Evolutionary conservation across 2,888 invertebrate species (phyloP).

Genomic region (Vesta saturnalis): DNA sequence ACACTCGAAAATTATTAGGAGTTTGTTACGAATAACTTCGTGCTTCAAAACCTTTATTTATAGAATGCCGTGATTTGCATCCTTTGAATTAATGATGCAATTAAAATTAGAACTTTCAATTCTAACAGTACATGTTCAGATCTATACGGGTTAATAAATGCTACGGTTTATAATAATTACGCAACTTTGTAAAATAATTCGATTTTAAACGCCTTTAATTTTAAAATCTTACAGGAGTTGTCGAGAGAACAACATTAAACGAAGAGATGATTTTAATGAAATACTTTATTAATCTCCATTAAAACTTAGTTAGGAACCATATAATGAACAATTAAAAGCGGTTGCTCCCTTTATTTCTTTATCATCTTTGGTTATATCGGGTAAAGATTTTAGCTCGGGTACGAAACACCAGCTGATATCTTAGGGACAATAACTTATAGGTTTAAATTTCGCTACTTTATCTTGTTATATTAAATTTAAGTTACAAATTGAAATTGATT

Average conservation of each 20-base stretch:
- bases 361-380: constrained; percentile 11
- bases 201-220: constrained; percentile 12
- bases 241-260: constrained; percentile 23
- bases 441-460: too few species aligned
- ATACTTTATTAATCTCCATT: constrained; percentile 54
- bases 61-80: constrained; percentile 20
- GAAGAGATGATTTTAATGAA: constrained; percentile 49
- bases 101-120: constrained; percentile 18
- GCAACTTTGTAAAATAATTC: constrained; percentile 17
- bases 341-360: constrained; percentile 29
- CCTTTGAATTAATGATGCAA: constrained; percentile 18
- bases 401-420: constrained; percentile 7
- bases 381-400: constrained; percentile 8
- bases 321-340: constrained; percentile 54
- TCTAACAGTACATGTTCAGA: neutral
- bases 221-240: constrained; percentile 20
- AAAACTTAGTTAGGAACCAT: constrained; percentile 53
- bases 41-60: constrained; percentile 13
- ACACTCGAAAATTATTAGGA: constrained; percentile 20
- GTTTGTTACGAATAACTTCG: constrained; percentile 17
- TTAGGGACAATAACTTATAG: too few species aligned
- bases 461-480: too few species aligned
- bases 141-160: neutral
- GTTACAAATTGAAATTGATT: too few species aligned
- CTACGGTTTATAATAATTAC: constrained; percentile 13